Percentiles rank a stretch among this genome's conserved stretches.
Evolutionary conservation across 1,140 invertebrate genomes (phyloP).

Genomic region (Lucilia sericata): DNA sequence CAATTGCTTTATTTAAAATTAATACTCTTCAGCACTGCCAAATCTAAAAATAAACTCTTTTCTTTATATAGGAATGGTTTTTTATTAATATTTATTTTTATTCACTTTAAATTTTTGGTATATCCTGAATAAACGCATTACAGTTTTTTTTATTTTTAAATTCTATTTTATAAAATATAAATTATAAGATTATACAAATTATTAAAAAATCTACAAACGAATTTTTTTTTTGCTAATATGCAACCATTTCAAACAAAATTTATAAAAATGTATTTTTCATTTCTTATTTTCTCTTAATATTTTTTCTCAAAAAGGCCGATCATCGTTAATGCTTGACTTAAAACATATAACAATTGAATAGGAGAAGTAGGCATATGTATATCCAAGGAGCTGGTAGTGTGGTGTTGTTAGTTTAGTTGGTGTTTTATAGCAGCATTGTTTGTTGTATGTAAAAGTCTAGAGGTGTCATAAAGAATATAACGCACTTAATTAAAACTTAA

Average conservation of each 20-base stretch:
- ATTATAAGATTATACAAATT: neutral
- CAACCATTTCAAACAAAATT: neutral
- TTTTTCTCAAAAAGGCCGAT: neutral
- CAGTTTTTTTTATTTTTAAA: neutral
- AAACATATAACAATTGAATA: neutral
- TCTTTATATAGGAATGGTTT: constrained; percentile 15
- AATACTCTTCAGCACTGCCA: too few relatives aligned
- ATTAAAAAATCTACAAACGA: neutral
- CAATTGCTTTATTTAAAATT: too few relatives aligned
- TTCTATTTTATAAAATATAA: constrained; percentile 30
- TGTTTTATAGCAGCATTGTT: neutral
- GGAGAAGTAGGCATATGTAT: neutral
- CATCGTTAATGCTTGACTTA: neutral
- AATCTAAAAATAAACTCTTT: neutral
- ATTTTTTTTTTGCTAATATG: neutral
- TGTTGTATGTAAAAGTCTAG: neutral
- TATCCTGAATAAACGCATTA: neutral
- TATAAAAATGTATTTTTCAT: neutral
- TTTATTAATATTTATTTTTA: neutral
- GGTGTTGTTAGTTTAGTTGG: neutral
- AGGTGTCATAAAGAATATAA: neutral
- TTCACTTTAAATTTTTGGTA: constrained; percentile 14
- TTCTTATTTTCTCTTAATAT: neutral
- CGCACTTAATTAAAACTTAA: constrained; percentile 26
- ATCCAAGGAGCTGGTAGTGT: neutral